Percentiles rank a stretch among this genome's conserved stretches.
phyloP scores from a whole-genome alignment of 2,888 invertebrate genomes.

The Fragum sueziense region DNA sequence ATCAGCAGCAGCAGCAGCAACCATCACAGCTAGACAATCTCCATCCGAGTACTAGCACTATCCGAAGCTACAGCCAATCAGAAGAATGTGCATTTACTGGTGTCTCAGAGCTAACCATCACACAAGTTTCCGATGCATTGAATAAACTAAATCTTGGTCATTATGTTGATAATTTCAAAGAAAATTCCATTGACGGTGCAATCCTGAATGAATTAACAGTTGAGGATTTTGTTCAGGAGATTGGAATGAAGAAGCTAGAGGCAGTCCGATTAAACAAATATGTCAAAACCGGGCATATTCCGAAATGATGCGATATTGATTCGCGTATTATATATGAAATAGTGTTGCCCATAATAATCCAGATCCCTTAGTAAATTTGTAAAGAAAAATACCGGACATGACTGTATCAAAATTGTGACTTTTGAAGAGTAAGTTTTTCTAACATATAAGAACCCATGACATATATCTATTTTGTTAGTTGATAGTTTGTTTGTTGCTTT shows the following conservation, averaged over 20 bases:
- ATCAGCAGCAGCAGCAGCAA: too few relatives aligned
- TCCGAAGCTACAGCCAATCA: not conserved
- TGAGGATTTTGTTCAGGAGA: slow-evolving; percentile 20
- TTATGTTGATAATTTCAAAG: slow-evolving; percentile 7
- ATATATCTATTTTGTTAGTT: too few relatives aligned
- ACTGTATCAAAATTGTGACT: too few relatives aligned
- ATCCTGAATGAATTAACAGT: slow-evolving; percentile 11
- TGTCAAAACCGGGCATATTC: slow-evolving; percentile 27
- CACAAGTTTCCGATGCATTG: not conserved
- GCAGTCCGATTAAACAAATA: slow-evolving; percentile 23
- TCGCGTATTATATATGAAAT: too few relatives aligned
- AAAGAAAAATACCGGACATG: too few relatives aligned
- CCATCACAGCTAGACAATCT: not conserved
- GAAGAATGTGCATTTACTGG: not conserved
- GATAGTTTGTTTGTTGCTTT: too few relatives aligned
- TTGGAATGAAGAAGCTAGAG: slow-evolving; percentile 26
- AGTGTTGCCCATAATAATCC: too few relatives aligned
- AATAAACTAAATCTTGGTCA: slow-evolving; percentile 19
- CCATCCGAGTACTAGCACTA: not conserved
- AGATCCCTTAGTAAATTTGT: too few relatives aligned
- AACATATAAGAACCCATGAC: too few relatives aligned
- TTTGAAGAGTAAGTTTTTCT: too few relatives aligned
- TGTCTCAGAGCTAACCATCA: not conserved
- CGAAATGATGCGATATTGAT: too few relatives aligned
- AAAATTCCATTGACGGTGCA: slow-evolving; percentile 26